Evolutionary conservation across 2,113 vertebrate species (phyloP).

Genomic region (Cervus canadensis): DNA sequence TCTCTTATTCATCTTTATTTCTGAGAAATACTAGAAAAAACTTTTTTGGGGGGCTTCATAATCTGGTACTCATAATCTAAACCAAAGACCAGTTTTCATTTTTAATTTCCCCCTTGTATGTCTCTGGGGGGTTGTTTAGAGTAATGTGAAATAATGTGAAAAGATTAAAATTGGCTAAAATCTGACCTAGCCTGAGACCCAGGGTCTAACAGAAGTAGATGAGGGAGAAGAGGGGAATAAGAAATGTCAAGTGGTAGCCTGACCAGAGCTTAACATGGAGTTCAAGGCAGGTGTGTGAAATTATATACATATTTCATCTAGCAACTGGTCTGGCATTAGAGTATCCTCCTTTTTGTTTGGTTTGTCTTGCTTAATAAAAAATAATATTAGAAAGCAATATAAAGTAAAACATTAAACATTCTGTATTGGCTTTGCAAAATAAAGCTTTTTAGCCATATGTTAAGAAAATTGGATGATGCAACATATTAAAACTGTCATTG

Average conservation of each 20-base stretch:
- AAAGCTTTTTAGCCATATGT: conserved; percentile 15
- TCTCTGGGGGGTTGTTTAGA: background rate
- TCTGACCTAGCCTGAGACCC: background rate
- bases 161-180: background rate
- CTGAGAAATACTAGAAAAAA: background rate
- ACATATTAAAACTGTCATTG: conserved; percentile 26
- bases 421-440: background rate
- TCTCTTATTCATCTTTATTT: background rate
- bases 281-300: accelerated
- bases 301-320: background rate
- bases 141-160: background rate
- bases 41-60: background rate
- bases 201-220: background rate
- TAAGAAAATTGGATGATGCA: conserved; percentile 35
- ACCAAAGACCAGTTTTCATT: background rate
- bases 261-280: background rate
- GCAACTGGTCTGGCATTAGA: background rate
- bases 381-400: background rate
- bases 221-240: background rate
- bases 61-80: background rate
- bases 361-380: background rate
- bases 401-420: background rate
- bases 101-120: background rate
- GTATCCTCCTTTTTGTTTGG: background rate
- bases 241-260: background rate